Percentiles rank a stretch among this genome's conserved stretches.
These are phyloP conservation scores for Anoplophora glabripennis DNA, from an alignment of 1,140 invertebrate species.

Conservation along the genomic window DNA sequence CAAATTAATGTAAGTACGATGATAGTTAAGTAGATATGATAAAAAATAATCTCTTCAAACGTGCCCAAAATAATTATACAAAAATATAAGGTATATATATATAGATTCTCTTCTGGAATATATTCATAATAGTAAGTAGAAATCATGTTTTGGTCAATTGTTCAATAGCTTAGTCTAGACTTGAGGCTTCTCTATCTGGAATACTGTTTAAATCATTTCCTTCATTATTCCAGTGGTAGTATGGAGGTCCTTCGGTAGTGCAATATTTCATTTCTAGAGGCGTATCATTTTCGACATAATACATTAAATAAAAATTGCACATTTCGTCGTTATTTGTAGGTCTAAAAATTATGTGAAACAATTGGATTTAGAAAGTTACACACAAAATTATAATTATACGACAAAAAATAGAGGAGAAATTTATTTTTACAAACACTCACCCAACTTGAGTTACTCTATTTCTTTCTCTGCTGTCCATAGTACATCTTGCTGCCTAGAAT, in stretches of 20 bases:
- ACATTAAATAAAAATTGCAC: conserved; percentile 99
- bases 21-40: background rate
- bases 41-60: background rate
- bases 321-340: conserved; percentile 93
- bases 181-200: conserved; percentile 68
- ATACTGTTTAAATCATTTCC: conserved; percentile 70
- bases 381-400: background rate
- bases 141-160: conserved; percentile 11
- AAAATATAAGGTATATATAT: conserved; percentile 9
- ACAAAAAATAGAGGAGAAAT: background rate
- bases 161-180: conserved; percentile 23
- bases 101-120: conserved; percentile 5
- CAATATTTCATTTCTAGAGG: conserved; percentile 82
- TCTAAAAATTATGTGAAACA: conserved; percentile 51
- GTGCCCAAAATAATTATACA: conserved; percentile 8
- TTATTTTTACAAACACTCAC: conserved; percentile 54
- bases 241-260: conserved; percentile 77
- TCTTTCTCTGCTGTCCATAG: conserved; percentile 72
- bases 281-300: conserved; percentile 84
- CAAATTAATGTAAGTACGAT: background rate
- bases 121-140: background rate
- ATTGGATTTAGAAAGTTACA: background rate
- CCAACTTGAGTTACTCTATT: conserved; percentile 70
- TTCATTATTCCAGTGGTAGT: conserved; percentile 70
- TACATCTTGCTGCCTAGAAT: conserved; percentile 80